Evolutionary conservation across 2,888 invertebrate genomes (phyloP).

Genomic region (Stenodema calcarata): DNA sequence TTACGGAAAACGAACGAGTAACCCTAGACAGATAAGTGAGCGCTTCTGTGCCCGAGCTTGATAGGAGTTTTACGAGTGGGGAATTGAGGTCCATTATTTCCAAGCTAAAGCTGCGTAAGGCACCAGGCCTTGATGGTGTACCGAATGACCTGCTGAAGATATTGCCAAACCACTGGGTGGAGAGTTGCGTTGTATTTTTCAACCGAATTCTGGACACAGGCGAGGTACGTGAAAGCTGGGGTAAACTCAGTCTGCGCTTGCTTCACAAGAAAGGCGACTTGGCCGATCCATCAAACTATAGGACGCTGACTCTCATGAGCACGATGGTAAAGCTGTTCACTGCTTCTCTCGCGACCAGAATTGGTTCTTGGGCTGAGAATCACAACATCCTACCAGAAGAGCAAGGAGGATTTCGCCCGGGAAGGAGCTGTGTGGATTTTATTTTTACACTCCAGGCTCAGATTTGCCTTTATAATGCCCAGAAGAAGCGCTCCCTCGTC

Average conservation of each 20-base stretch:
- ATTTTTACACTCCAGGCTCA: not conserved
- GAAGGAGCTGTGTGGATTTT: not conserved
- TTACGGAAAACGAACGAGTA: no score
- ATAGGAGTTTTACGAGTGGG: not conserved
- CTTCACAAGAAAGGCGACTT: not conserved
- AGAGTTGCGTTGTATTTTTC: not conserved
- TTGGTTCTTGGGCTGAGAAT: not conserved
- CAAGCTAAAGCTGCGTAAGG: not conserved
- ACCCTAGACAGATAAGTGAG: no score
- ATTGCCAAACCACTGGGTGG: not conserved
- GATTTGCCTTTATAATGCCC: not conserved
- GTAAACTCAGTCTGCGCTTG: not conserved
- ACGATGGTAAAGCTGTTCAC: not conserved
- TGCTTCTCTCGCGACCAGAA: not conserved
- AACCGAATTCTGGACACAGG: not conserved
- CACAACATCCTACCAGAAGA: not conserved
- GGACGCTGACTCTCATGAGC: not conserved
- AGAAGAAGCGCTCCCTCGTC: not conserved
- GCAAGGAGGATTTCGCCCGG: not conserved
- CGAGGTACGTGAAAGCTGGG: not conserved
- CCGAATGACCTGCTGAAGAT: not conserved
- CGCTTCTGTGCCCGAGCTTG: not conserved
- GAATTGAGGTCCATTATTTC: not conserved
- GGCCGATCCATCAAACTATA: not conserved
- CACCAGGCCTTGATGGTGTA: not conserved